phyloP scores from a whole-genome alignment of 2,797 vertebrate genomes.

The Phataginus tetradactyla region DNA sequence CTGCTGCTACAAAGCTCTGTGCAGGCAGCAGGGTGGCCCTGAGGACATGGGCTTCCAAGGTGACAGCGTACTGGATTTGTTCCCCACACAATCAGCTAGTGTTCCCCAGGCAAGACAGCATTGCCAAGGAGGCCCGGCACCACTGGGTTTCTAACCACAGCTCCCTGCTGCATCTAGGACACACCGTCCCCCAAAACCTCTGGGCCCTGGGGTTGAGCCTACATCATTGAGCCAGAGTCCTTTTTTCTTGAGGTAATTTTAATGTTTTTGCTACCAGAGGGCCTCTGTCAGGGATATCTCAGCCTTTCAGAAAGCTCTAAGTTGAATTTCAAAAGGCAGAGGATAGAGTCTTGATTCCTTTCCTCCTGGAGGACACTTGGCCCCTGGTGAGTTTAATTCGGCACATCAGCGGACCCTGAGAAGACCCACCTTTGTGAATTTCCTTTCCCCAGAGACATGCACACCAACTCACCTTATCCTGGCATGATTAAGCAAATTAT shows the following conservation, averaged over 20 bases:
- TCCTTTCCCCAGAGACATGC: not conserved
- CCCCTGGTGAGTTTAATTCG: not conserved
- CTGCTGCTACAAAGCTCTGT: not conserved
- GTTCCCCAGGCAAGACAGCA: not conserved
- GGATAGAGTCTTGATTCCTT: not conserved
- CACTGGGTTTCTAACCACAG: slow-evolving; percentile 54
- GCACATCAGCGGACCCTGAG: not conserved
- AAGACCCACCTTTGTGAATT: not conserved
- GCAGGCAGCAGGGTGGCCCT: not conserved
- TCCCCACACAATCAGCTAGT: slow-evolving; percentile 34
- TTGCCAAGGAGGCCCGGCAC: slow-evolving; percentile 8
- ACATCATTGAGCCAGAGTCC: not conserved
- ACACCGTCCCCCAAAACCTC: slow-evolving; percentile 39
- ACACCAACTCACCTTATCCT: not conserved
- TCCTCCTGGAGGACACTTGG: not conserved
- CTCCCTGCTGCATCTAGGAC: slow-evolving; percentile 34
- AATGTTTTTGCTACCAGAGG: not conserved
- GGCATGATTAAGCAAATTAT: not conserved
- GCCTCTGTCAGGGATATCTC: not conserved
- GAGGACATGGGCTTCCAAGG: not conserved
- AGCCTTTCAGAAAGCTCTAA: not conserved
- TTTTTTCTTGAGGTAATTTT: not conserved
- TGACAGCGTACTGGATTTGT: not conserved
- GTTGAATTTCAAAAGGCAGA: not conserved
- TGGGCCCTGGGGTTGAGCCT: not conserved